Base-by-base conservation (phyloP, 92 coral and sea anemone species). In the Blastomussa wellsi region DNA sequence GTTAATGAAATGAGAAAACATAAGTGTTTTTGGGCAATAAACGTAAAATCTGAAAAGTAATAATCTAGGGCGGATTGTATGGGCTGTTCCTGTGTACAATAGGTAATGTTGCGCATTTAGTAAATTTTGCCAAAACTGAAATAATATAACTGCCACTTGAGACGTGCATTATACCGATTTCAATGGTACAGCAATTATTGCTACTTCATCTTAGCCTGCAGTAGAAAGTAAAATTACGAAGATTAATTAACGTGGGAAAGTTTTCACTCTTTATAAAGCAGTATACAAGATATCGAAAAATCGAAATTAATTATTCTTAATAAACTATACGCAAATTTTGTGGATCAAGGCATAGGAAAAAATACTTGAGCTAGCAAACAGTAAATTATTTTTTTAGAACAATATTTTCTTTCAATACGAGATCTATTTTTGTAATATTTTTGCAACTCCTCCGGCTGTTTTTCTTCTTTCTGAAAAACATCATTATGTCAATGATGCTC, bases 1-100 rank as follows among this genome's bases (percentile, higher is more conserved):
- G 86, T 70, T 78, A 82, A 52, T 49, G 72, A 32, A 52, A 82
- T 81, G 28, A 48, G 44, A 69, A 80, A 67, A 32, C 64, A 80
- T 67, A 20, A 53, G 78, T 49, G 49, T 72, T 71, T 82, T 20
- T 38, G 69, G 66, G 33, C 71, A 71, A 52, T 37, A 55, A 59
- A 53, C 19, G 53, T n/a, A 48, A 65, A 36, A 52, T 49, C 24
- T 51, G 48, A 69, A 35, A 68, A 26, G 48, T 74, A 81, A 35
- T 81, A 48, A 81, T 35, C 22, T 24, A 49, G 37, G 41, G 31
- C 72, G 84, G 65, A 42, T 80, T 81, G 14, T 55, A 76, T 53
- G 70, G 28, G 86, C 52, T 72, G 66, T 37, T 55, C 20, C 64
- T 33, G 24, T 29, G 28, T 35, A 41, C 83, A 65, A 47, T 29